Evolutionary conservation across 2,797 vertebrate genomes (phyloP).

Genomic region (Champsocephalus gunnari): DNA sequence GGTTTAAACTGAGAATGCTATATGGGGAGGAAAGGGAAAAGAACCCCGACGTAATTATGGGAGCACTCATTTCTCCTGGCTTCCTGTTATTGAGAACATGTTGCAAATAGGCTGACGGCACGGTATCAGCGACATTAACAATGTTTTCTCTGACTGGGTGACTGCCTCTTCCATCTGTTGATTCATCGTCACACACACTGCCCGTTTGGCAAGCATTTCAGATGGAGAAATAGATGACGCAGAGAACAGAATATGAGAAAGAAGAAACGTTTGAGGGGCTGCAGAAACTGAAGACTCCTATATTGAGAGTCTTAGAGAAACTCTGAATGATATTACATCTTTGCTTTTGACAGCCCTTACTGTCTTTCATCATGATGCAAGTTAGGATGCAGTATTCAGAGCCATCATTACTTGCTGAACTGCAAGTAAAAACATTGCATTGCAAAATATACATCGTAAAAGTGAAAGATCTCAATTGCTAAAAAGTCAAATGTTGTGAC

Average conservation of each 20-base stretch:
- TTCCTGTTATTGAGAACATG: constrained; percentile 85
- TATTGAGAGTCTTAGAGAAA: not conserved
- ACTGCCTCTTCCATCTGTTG: constrained; percentile 75
- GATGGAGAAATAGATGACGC: constrained; percentile 7
- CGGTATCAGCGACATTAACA: constrained; percentile 76
- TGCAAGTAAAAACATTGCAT: no score
- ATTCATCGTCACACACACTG: constrained; percentile 44
- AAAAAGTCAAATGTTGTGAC: no score
- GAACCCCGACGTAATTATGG: constrained; percentile 70
- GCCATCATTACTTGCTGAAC: no score
- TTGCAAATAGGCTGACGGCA: constrained; percentile 75
- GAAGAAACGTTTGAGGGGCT: not conserved
- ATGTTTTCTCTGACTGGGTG: constrained; percentile 63
- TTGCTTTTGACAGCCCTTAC: not conserved
- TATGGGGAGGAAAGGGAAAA: constrained; percentile 66
- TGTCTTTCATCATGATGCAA: not conserved
- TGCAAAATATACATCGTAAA: no score
- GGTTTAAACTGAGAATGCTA: constrained; percentile 60
- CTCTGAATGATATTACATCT: constrained; percentile 3
- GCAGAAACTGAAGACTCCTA: not conserved
- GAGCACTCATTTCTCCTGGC: constrained; percentile 76
- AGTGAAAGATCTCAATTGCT: no score
- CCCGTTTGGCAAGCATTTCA: constrained; percentile 24
- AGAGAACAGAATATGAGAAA: constrained; percentile 1
- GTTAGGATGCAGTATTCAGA: rapidly evolving